phyloP scores from a whole-genome alignment of 2,113 vertebrate genomes.

The Polyodon spathula region DNA sequence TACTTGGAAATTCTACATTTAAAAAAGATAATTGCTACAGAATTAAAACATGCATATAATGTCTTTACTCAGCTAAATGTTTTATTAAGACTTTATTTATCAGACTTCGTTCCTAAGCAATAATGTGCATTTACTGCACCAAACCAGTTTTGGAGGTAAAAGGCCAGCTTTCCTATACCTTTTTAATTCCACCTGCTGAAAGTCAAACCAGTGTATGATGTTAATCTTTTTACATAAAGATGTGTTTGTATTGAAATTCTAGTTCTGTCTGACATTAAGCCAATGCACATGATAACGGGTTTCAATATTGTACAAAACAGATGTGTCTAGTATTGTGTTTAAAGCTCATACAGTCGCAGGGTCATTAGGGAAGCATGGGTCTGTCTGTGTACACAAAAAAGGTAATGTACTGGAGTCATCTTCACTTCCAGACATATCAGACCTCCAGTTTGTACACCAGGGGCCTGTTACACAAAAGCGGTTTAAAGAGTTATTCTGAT shows the following conservation, averaged over 20 bases:
- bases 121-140: slow-evolving; percentile 33
- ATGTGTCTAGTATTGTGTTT: slow-evolving; percentile 10
- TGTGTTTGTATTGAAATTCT: not conserved
- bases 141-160: slow-evolving; percentile 29
- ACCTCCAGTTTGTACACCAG: slow-evolving; percentile 11
- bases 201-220: slow-evolving; percentile 34
- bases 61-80: slow-evolving; percentile 28
- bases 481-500: too few relatives aligned
- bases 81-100: slow-evolving; percentile 31
- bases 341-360: slow-evolving; percentile 15
- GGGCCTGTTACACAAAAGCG: slow-evolving; percentile 24
- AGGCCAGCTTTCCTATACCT: slow-evolving; percentile 22
- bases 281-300: not conserved
- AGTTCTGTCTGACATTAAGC: not conserved
- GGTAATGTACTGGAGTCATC: too few relatives aligned
- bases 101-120: slow-evolving; percentile 24
- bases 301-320: not conserved
- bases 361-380: not conserved
- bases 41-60: slow-evolving; percentile 36
- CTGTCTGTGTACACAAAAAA: not conserved
- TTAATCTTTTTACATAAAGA: slow-evolving; percentile 27
- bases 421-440: not conserved
- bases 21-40: slow-evolving; percentile 29
- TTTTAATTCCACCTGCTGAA: slow-evolving; percentile 26
- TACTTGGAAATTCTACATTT: slow-evolving; percentile 26